phyloP scores from a whole-genome alignment of 2,113 vertebrate genomes.

The Heteronetta atricapilla region DNA sequence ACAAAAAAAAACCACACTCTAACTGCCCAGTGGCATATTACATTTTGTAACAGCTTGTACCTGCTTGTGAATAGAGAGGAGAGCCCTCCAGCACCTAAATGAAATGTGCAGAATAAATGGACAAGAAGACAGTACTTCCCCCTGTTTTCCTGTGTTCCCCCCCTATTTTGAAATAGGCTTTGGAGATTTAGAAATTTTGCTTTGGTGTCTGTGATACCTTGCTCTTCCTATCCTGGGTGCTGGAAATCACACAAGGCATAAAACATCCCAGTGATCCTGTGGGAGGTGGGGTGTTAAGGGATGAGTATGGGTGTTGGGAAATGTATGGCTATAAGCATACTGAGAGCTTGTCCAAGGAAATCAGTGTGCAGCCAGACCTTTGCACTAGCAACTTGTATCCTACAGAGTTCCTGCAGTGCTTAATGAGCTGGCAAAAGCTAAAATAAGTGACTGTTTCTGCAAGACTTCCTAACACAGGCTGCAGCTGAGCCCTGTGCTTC shows the following conservation, averaged over 20 bases:
- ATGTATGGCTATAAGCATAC: background rate
- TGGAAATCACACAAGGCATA: background rate
- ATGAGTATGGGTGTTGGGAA: too few relatives aligned
- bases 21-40: background rate
- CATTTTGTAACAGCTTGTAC: background rate
- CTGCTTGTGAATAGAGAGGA: background rate
- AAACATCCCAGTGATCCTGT: background rate
- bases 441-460: background rate
- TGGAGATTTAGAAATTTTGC: background rate
- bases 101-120: background rate
- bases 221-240: background rate
- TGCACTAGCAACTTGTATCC: background rate
- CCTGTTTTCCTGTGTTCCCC: too few relatives aligned
- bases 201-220: background rate
- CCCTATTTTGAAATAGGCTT: background rate
- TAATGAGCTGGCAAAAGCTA: too few relatives aligned
- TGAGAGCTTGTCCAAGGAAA: background rate
- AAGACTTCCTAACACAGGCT: background rate
- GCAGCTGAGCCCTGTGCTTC: background rate
- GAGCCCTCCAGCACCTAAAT: background rate
- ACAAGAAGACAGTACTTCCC: background rate
- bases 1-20: background rate
- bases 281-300: background rate
- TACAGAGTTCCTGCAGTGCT: background rate
- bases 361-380: background rate